These are phyloP conservation scores for Temnothorax rugatulus DNA, from an alignment of 2,888 invertebrate genomes.

Conservation along the genomic window DNA sequence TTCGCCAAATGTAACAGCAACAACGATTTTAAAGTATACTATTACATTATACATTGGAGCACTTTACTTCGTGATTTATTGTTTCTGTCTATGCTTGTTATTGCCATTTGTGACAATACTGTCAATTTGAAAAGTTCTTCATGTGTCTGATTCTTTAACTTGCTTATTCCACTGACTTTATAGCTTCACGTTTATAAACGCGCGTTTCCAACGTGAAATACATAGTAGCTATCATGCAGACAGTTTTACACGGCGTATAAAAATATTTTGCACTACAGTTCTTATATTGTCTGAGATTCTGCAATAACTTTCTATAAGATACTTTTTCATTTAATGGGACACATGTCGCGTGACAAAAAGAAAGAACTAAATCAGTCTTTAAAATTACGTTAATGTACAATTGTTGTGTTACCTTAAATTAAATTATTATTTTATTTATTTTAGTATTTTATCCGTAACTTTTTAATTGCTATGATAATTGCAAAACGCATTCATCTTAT, in stretches of 20 bases:
- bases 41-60: neutral
- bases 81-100: slow-evolving; percentile 21
- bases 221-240: neutral
- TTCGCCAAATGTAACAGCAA: neutral
- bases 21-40: slow-evolving; percentile 1
- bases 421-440: too few species aligned
- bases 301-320: neutral
- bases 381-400: slow-evolving; percentile 4
- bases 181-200: slow-evolving; percentile 12
- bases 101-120: slow-evolving; percentile 3
- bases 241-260: neutral
- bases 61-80: neutral
- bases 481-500: neutral
- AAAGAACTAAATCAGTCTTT: neutral
- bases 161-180: slow-evolving; percentile 2
- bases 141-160: slow-evolving; percentile 3
- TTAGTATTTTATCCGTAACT: too few species aligned
- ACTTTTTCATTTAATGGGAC: neutral
- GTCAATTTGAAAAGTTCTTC: slow-evolving; percentile 21
- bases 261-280: neutral
- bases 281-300: neutral
- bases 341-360: neutral
- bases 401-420: neutral
- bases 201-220: slow-evolving; percentile 17
- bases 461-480: too few species aligned